phyloP scores from a whole-genome alignment of 2,113 vertebrate species.

The Oenanthe oenanthe region DNA sequence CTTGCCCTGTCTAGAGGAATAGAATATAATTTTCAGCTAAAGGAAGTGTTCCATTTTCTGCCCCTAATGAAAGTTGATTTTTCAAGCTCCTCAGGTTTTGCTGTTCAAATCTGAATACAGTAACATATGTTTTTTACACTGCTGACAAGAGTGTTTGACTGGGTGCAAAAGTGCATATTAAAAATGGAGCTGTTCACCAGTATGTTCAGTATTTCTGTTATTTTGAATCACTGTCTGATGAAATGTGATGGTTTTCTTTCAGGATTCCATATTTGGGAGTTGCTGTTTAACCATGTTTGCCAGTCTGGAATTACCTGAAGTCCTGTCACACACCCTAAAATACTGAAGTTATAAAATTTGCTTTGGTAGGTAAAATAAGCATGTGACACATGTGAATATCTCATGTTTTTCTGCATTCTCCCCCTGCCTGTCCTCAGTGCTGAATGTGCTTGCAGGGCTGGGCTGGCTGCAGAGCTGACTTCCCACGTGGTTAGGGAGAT shows the following conservation, averaged over 20 bases:
- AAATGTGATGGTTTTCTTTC: slow-evolving; percentile 11
- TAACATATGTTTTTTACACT: background rate
- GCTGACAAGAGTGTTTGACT: background rate
- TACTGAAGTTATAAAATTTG: slow-evolving; percentile 35
- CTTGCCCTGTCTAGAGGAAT: background rate
- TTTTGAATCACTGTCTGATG: background rate
- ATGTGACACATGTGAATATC: background rate
- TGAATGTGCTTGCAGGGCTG: background rate
- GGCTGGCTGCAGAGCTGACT: background rate
- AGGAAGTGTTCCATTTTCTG: background rate
- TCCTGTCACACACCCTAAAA: slow-evolving; percentile 25
- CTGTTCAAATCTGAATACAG: background rate
- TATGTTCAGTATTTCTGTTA: background rate
- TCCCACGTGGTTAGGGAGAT: background rate
- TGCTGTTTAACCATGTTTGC: slow-evolving; percentile 61
- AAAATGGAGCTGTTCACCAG: background rate
- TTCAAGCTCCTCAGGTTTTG: background rate
- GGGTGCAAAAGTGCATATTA: background rate
- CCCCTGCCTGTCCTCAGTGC: background rate
- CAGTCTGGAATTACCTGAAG: slow-evolving; percentile 62
- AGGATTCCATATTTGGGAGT: slow-evolving; percentile 57
- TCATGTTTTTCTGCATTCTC: background rate
- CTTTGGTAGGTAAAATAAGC: slow-evolving; percentile 63
- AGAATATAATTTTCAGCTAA: background rate
- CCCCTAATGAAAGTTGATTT: background rate